Evolutionary conservation across 2,797 vertebrate genomes (phyloP).

Genomic region (Peromyscus attwateri): DNA sequence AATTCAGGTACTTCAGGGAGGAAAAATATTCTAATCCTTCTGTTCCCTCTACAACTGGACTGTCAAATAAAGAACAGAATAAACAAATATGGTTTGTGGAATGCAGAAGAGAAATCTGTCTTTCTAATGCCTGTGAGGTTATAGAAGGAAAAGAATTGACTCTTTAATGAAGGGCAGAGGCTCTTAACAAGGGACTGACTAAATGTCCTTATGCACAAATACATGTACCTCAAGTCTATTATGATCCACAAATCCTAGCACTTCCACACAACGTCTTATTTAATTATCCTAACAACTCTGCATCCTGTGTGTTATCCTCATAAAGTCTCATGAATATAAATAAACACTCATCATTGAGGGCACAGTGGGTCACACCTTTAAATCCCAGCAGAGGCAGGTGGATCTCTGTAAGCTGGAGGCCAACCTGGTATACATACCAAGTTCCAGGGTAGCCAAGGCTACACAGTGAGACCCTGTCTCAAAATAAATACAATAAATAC

Average conservation of each 20-base stretch:
- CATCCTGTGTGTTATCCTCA: background rate
- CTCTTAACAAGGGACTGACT: background rate
- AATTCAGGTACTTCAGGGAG: background rate
- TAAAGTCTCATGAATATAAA: background rate
- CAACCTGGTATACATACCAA: background rate
- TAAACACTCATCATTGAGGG: background rate
- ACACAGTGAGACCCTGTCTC: background rate
- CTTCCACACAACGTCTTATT: background rate
- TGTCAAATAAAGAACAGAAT: constrained; percentile 24
- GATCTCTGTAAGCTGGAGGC: background rate
- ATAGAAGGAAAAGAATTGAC: constrained; percentile 24
- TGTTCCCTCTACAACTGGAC: background rate
- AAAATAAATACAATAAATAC: background rate
- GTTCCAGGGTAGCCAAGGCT: background rate
- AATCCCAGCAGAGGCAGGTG: background rate
- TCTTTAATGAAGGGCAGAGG: constrained; percentile 9
- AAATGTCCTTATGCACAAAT: background rate
- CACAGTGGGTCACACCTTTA: background rate
- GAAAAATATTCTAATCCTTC: constrained; percentile 28
- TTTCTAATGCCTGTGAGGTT: background rate
- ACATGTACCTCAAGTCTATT: background rate
- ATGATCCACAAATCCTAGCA: background rate
- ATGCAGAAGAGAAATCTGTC: background rate
- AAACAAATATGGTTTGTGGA: background rate
- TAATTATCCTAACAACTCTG: background rate